A percentile compares a stretch with the other conserved stretches of the same genome.
Evolutionary conservation across 2,888 invertebrate species (phyloP).

Genomic region (Neria commutata): DNA sequence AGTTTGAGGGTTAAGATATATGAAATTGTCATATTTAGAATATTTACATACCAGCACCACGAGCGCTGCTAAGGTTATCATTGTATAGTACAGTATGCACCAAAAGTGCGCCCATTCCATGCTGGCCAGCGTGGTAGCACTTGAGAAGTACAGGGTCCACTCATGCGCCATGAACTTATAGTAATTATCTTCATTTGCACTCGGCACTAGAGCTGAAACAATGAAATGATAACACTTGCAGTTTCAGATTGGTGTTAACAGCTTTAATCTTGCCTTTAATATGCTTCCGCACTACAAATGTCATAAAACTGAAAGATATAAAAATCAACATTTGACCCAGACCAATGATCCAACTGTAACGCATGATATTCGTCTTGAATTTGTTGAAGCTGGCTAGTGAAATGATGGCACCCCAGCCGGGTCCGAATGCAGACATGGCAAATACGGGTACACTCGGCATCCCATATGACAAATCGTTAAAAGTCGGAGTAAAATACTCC

Average conservation of each 20-base stretch:
- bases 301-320: slow-evolving; percentile 67
- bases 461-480: slow-evolving; percentile 5
- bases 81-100: slow-evolving; percentile 76
- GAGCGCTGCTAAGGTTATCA: slow-evolving; percentile 75
- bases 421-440: slow-evolving; percentile 69
- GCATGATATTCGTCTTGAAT: slow-evolving; percentile 62
- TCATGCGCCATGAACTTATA: slow-evolving; percentile 31
- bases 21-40: too few relatives aligned
- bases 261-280: slow-evolving; percentile 57
- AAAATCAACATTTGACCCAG: slow-evolving; percentile 44
- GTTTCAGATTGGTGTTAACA: background rate
- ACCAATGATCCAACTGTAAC: slow-evolving; percentile 56
- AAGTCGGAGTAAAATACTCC: slow-evolving; percentile 36
- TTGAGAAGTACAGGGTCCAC: slow-evolving; percentile 45
- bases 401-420: slow-evolving; percentile 82
- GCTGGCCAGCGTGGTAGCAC: slow-evolving; percentile 42
- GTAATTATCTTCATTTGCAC: slow-evolving; percentile 6
- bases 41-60: slow-evolving; percentile 82
- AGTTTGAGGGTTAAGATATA: too few relatives aligned
- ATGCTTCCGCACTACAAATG: slow-evolving; percentile 70
- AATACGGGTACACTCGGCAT: slow-evolving; percentile 32
- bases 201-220: too few relatives aligned
- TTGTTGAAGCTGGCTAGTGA: slow-evolving; percentile 84
- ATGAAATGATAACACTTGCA: too few relatives aligned
- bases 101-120: slow-evolving; percentile 69